phyloP scores from a whole-genome alignment of 2,113 vertebrate species.

The Anolis carolinensis region DNA sequence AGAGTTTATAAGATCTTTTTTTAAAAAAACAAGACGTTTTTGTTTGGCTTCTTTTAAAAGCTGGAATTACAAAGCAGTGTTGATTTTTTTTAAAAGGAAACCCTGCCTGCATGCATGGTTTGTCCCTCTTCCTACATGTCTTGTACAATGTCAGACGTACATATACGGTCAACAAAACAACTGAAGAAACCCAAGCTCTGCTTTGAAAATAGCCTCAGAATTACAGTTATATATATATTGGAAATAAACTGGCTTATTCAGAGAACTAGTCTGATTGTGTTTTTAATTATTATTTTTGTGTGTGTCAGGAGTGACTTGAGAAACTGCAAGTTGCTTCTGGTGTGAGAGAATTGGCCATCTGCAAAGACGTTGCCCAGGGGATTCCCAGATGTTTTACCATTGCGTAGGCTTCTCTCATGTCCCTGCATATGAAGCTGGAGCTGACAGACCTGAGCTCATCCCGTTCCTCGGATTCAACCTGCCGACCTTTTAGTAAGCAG shows the following conservation, averaged over 20 bases:
- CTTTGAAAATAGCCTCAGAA: constrained; percentile 65
- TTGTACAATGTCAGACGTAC: constrained; percentile 43
- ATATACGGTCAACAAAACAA: constrained; percentile 27
- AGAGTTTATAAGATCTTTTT: constrained; percentile 89
- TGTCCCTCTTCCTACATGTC: constrained; percentile 13
- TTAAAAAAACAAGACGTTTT: constrained; percentile 53
- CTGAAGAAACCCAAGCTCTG: constrained; percentile 37
- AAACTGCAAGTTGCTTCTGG: no score
- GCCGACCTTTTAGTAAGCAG: no score
- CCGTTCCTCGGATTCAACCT: no score
- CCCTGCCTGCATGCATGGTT: constrained; percentile 46
- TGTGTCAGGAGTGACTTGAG: no score
- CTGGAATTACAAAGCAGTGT: constrained; percentile 71
- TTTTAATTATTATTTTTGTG: no score
- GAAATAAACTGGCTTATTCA: constrained; percentile 80
- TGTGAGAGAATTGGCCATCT: no score
- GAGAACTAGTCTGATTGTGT: constrained; percentile 43
- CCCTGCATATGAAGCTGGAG: no score
- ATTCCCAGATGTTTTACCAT: no score
- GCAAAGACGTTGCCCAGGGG: no score
- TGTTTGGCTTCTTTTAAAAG: constrained; percentile 80
- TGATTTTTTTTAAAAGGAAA: constrained; percentile 59
- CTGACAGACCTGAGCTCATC: no score
- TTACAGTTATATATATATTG: constrained; percentile 70
- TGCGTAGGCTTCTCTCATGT: no score